A percentile compares a stretch with the other conserved stretches of the same genome.
Evolutionary conservation across 1,140 invertebrate species (phyloP).

Genomic region (Sycophaga agraensis): DNA sequence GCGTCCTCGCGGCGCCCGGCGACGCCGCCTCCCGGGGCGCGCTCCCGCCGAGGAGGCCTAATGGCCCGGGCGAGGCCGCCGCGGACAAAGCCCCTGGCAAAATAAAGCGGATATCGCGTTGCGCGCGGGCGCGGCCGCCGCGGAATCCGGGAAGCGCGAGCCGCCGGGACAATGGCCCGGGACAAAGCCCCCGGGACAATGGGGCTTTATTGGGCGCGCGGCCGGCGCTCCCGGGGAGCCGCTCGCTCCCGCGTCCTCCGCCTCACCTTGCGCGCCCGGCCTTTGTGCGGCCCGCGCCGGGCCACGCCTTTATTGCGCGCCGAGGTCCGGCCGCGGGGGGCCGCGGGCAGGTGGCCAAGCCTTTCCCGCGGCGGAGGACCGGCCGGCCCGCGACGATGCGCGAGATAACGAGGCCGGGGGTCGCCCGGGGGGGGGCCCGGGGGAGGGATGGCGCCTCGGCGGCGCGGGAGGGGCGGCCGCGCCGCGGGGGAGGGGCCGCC

Average conservation of each 20-base stretch:
- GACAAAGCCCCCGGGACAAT: no score
- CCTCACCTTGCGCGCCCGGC: no score
- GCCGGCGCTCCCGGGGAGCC: no score
- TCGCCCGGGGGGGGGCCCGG: background rate
- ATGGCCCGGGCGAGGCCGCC: constrained; percentile 31
- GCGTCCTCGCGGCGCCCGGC: background rate
- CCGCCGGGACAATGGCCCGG: no score
- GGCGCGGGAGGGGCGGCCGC: constrained; percentile 17
- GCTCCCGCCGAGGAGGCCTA: background rate
- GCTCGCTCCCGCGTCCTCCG: no score
- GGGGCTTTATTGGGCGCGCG: no score
- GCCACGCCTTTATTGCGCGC: constrained; percentile 21
- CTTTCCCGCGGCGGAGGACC: no score
- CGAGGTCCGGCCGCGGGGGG: no score
- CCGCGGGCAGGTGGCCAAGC: background rate
- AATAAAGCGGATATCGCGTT: constrained; percentile 58
- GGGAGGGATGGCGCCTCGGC: no score
- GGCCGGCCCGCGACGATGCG: no score
- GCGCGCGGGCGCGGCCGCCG: background rate
- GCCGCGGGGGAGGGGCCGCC: background rate
- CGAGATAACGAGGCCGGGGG: constrained; percentile 19
- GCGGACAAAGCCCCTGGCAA: constrained; percentile 39
- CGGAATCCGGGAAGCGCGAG: no score
- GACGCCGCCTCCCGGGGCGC: background rate
- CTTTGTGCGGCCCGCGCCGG: no score